These are phyloP conservation scores for Gastrophysa polygoni DNA, from an alignment of 2,888 invertebrate genomes.

Conservation along the genomic window DNA sequence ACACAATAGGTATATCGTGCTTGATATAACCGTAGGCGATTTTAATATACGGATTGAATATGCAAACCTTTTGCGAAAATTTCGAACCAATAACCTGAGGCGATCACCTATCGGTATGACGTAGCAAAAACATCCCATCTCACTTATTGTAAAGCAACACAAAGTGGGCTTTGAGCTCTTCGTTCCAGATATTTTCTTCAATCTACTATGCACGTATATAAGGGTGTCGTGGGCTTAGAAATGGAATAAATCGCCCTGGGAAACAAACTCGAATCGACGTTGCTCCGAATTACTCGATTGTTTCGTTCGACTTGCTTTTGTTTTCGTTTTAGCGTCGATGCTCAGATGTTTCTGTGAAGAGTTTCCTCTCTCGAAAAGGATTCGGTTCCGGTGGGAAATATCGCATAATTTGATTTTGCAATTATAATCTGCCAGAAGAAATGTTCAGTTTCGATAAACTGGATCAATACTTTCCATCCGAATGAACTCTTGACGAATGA, in stretches of 20 bases:
- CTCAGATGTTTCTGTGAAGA: constrained; percentile 38
- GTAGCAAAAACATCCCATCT: constrained; percentile 38
- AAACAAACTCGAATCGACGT: constrained; percentile 55
- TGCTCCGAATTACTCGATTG: constrained; percentile 46
- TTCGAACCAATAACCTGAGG: constrained; percentile 38
- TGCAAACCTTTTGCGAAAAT: constrained; percentile 35
- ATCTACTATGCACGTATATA: constrained; percentile 31
- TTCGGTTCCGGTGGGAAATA: constrained; percentile 8
- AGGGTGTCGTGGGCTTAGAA: constrained; percentile 33
- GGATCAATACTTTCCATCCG: no score
- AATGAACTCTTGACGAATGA: no score
- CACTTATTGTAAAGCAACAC: constrained; percentile 42
- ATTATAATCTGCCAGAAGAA: background rate
- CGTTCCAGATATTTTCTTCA: constrained; percentile 40
- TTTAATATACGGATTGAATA: constrained; percentile 26
- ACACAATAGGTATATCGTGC: no score
- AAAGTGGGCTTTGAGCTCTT: constrained; percentile 36
- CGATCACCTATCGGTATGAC: constrained; percentile 36
- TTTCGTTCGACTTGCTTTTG: constrained; percentile 43
- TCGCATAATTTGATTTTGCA: constrained; percentile 12
- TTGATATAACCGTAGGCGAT: constrained; percentile 14
- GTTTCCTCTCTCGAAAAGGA: constrained; percentile 21
- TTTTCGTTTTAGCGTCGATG: constrained; percentile 41
- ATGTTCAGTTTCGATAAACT: background rate
- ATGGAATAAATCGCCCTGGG: constrained; percentile 42